Base-by-base conservation (phyloP, 2,113 vertebrate genomes). In the Ciconia maguari region DNA sequence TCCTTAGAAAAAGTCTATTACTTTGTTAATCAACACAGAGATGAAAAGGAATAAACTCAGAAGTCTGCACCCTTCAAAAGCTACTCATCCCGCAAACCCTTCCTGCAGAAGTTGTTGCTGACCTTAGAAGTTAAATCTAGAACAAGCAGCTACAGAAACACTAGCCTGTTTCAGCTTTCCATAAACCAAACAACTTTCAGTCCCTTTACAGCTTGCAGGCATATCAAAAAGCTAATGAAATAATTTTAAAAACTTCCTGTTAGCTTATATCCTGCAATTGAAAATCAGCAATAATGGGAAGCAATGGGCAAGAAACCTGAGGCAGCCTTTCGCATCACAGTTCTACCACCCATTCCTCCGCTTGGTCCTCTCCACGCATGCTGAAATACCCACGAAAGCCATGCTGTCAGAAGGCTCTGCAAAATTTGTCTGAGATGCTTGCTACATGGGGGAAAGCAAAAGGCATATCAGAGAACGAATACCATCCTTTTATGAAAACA, bases 201-300 rank as follows among this genome's bases (percentile, higher is more conserved):
- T 55, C 55, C 44, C 34, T 81, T 70, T 36, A 78, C 11, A 87
- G 48, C 27, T 36, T 34, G 17, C 30, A 81, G 36, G 32, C 60
- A 46, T 82, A 90, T 48, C 16, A 93, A 79, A 88, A 81, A 83
- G 29, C 36, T 75, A 81, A 66, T 15, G 13, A 81, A 94, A 78
- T 48, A 49, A 51, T 82, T 69, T 78, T 38, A 1, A 38, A 60
- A 87, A 81, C 65, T 92, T 97, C 86, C 92, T 41, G 18, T 79
- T 78, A 42, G 55, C 55, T 81, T 93, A 84, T 29, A 92, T 90
- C 88, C 79, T 92, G 64, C 34, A 66, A 93, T 13, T 92, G 92
- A 94, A 96, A 92, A 75, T 4, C 44, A 74, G 80, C 55, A 90
- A 81, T 64, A 66, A 62, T 26, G 55, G 71, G 70, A 90, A 92